Evolutionary conservation across 2,888 invertebrate species (phyloP).

Genomic region (Ennomos erosarius): DNA sequence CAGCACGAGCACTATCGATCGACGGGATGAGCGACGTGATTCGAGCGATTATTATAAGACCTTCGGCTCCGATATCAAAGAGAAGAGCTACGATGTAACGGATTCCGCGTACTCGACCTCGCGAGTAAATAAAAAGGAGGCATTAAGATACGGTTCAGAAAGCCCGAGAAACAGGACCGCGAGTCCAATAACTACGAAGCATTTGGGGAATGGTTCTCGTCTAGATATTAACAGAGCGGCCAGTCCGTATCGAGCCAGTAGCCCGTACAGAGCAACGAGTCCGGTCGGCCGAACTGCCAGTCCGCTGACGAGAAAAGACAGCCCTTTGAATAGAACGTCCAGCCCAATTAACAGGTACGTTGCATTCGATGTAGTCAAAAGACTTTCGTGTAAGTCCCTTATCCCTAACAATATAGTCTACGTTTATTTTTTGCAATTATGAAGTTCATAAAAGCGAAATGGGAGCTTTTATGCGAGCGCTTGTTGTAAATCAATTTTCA

Average conservation of each 20-base stretch:
- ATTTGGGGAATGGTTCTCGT: conserved; percentile 81
- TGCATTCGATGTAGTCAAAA: conserved; percentile 7
- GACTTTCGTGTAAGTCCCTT: too few species aligned
- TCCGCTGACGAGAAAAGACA: conserved; percentile 82
- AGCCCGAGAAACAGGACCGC: conserved; percentile 77
- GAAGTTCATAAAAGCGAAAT: conserved; percentile 42
- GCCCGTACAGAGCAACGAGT: conserved; percentile 77
- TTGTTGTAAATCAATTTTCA: conserved; percentile 58
- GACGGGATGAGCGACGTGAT: conserved; percentile 75
- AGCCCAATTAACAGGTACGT: conserved; percentile 84
- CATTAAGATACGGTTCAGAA: conserved; percentile 73
- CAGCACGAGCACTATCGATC: conserved; percentile 70
- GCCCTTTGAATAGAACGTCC: conserved; percentile 80
- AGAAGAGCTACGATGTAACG: conserved; percentile 75
- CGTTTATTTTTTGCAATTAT: conserved; percentile 34
- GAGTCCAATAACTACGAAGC: conserved; percentile 81
- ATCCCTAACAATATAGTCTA: too few species aligned
- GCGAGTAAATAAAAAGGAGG: conserved; percentile 71
- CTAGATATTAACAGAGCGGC: conserved; percentile 78
- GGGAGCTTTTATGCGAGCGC: conserved; percentile 33
- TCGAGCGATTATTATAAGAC: conserved; percentile 78
- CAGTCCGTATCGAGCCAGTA: conserved; percentile 73
- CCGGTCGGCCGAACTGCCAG: conserved; percentile 81
- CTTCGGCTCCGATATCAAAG: conserved; percentile 71
- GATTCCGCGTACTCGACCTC: conserved; percentile 77